Evolutionary conservation across 1,140 invertebrate genomes (phyloP).

Genomic region (Trichonephila inaurata): DNA sequence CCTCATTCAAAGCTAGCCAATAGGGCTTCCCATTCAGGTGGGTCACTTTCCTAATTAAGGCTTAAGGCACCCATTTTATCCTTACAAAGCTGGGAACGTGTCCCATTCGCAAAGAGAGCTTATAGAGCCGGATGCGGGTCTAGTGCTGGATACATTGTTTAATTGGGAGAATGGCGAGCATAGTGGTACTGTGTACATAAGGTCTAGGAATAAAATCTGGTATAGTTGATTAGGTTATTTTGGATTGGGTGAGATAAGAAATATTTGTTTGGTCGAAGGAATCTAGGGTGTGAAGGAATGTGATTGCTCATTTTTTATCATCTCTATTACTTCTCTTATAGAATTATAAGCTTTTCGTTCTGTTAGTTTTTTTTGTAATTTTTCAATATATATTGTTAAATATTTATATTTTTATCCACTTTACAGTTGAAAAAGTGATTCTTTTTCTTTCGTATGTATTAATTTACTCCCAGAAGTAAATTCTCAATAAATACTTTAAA

Average conservation of each 20-base stretch:
- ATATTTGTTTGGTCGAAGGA: not conserved
- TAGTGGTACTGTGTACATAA: constrained; percentile 20
- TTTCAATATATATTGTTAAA: too few relatives aligned
- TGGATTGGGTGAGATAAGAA: not conserved
- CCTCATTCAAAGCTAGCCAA: constrained; percentile 25
- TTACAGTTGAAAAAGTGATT: too few relatives aligned
- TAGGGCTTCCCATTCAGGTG: constrained; percentile 51
- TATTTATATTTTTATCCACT: too few relatives aligned
- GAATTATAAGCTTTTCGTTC: not conserved
- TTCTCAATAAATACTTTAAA: too few relatives aligned
- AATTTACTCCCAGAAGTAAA: too few relatives aligned
- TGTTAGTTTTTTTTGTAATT: not conserved
- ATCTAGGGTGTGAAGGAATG: not conserved
- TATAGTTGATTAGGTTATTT: not conserved
- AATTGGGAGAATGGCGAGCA: constrained; percentile 31
- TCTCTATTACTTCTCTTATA: not conserved
- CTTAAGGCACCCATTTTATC: constrained; percentile 44
- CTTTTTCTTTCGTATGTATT: too few relatives aligned
- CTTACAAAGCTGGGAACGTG: constrained; percentile 38
- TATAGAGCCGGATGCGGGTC: constrained; percentile 39
- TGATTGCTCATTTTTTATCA: not conserved
- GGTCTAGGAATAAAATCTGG: constrained; percentile 1
- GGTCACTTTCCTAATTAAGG: constrained; percentile 53
- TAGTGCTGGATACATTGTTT: constrained; percentile 28
- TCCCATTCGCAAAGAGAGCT: constrained; percentile 43